phyloP scores from a whole-genome alignment of 2,113 vertebrate genomes.

The Muntiacus reevesi region DNA sequence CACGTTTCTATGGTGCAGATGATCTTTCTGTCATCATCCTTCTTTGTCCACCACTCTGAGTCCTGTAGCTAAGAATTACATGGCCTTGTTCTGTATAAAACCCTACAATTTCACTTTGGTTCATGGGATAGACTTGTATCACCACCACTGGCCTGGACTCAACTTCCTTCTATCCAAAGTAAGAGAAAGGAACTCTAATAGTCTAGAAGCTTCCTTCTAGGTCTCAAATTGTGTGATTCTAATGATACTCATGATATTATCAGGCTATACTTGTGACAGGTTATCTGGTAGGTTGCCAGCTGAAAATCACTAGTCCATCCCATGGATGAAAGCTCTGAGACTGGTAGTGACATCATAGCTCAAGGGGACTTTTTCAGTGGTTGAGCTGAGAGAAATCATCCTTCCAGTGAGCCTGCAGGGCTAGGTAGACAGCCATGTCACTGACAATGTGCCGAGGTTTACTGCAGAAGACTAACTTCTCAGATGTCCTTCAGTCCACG shows the following conservation, averaged over 20 bases:
- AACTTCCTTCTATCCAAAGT: background rate
- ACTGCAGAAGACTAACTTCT: background rate
- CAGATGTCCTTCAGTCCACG: background rate
- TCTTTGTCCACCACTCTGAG: background rate
- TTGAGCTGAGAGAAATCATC: background rate
- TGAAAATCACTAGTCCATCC: background rate
- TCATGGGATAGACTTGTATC: background rate
- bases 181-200: background rate
- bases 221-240: background rate
- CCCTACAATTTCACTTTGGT: background rate
- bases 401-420: background rate
- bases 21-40: background rate
- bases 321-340: background rate
- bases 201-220: background rate
- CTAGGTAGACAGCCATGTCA: background rate
- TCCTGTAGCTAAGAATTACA: background rate
- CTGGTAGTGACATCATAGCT: background rate
- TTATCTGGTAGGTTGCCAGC: background rate
- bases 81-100: background rate
- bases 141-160: background rate
- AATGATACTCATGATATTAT: background rate
- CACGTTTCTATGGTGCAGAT: background rate
- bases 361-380: background rate
- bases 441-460: background rate
- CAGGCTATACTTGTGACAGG: background rate